Percentiles rank a stretch among this genome's conserved stretches.
phyloP scores from a whole-genome alignment of 2,888 invertebrate genomes.

The Aricia artaxerxes region DNA sequence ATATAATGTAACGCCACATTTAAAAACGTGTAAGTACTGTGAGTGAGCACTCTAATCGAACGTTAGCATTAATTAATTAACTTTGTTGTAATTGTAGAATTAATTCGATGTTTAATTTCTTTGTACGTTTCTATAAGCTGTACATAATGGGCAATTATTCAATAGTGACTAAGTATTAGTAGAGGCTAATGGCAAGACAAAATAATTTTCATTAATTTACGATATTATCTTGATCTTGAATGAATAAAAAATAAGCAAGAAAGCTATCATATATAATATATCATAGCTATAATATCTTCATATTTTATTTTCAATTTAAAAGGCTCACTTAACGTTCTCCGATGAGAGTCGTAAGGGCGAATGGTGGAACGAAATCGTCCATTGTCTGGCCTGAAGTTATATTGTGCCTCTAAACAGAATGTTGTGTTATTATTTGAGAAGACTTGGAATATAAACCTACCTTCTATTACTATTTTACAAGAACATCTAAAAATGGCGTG shows the following conservation, averaged over 20 bases:
- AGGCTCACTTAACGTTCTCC: constrained; percentile 18
- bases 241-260: background rate
- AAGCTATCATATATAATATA: background rate
- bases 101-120: no score
- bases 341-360: constrained; percentile 19
- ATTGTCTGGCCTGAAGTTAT: constrained; percentile 29
- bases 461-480: background rate
- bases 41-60: no score
- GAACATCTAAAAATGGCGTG: no score
- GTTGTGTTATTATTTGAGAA: background rate
- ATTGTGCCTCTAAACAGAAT: constrained; percentile 26
- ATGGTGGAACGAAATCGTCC: constrained; percentile 18
- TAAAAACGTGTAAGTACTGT: no score
- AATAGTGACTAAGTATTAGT: no score
- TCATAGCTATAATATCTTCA: background rate
- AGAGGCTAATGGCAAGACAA: background rate
- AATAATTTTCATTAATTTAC: background rate
- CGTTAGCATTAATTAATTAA: no score
- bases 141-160: no score
- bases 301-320: constrained; percentile 28
- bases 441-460: background rate
- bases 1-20: no score
- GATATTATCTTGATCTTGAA: background rate
- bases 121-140: no score
- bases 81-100: no score